Evolutionary conservation across 2,797 vertebrate species (phyloP), one percentile per base, ranked within the genome.

Genomic region (Oreochromis grahami): DNA sequence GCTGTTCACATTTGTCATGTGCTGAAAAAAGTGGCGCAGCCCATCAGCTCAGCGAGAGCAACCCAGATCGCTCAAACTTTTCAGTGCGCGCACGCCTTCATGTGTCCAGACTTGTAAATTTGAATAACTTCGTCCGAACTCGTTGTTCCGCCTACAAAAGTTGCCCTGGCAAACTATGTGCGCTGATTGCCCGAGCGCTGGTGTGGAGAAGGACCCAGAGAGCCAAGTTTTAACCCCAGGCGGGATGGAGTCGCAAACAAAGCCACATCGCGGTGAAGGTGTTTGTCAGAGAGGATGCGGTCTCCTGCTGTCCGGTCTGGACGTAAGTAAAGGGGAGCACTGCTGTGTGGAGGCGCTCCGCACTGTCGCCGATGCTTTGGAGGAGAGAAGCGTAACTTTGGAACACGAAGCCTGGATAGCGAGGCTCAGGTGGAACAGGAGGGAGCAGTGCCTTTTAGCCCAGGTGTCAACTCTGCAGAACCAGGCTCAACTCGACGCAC

Each of bases 381-480:
- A 84, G 17, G 94, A 79, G 74, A 88, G 79, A 45, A 84, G 82
- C 88, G 83, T 85, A 1, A 3, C 80, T 19, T 11, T 89, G 87
- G 93, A 92, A 89, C 93, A 91, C 5, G 88, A 93, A 76, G 82
- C 86, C 86, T 93, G 87, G 76, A 86, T 89, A 90, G 85, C 89
- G 55, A 84, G 92, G 65, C 79, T 93, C 88, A 82, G 93, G 79
- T 94, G 96, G 94, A 91, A 93, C 90, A 32, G 91, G 76, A 92
- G 92, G 81, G 96, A 97, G 83, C 95, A 92, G 82, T 48, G 85
- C 29, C 94, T 97, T 55, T 32, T 94, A 19, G 93, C 92, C 36
- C 95, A 95, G 92, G 93, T 96, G 82, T 91, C 93, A 32, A 79
- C 93, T 19, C 93, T 96, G 87, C 96, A 95, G 92, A 94, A 80